phyloP scores from a whole-genome alignment of 2,888 invertebrate genomes.

The Hedychridium roseum region DNA sequence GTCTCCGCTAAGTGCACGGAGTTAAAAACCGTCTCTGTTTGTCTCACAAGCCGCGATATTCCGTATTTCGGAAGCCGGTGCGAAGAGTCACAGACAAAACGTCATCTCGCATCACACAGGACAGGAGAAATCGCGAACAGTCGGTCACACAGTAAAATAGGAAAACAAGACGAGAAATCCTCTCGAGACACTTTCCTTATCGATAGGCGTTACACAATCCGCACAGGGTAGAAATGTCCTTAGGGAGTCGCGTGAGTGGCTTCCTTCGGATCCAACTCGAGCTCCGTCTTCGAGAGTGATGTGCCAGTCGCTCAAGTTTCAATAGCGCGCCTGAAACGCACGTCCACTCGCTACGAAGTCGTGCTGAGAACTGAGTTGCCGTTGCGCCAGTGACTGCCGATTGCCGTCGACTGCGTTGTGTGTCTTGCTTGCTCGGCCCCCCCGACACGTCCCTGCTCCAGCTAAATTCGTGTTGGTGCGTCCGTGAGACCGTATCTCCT shows the following conservation, averaged over 20 bases:
- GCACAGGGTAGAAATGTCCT: too few species aligned
- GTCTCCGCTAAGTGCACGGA: slow-evolving; percentile 21
- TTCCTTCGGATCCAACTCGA: too few species aligned
- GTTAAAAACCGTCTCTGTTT: slow-evolving; percentile 21
- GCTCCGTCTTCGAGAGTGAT: too few species aligned
- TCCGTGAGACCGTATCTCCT: slow-evolving; percentile 3
- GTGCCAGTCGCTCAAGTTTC: too few species aligned
- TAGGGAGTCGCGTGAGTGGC: too few species aligned
- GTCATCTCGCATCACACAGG: slow-evolving; percentile 17
- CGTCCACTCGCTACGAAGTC: slow-evolving; percentile 49
- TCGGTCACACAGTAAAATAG: too few species aligned
- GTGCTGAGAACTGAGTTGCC: slow-evolving; percentile 53
- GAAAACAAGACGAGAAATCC: too few species aligned
- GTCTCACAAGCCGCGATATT: too few species aligned
- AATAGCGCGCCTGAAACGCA: slow-evolving; percentile 13
- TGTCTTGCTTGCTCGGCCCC: slow-evolving; percentile 26
- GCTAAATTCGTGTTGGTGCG: slow-evolving; percentile 12
- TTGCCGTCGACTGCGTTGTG: slow-evolving; percentile 51
- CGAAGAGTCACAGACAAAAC: slow-evolving; percentile 26
- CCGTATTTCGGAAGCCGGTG: slow-evolving; percentile 16
- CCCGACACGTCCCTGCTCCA: too few species aligned
- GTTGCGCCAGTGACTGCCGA: slow-evolving; percentile 49
- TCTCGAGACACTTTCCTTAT: too few species aligned
- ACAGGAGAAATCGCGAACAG: slow-evolving; percentile 17
- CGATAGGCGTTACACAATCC: too few species aligned